phyloP scores from a whole-genome alignment of 2,113 vertebrate genomes.

The Apeltes quadracus region DNA sequence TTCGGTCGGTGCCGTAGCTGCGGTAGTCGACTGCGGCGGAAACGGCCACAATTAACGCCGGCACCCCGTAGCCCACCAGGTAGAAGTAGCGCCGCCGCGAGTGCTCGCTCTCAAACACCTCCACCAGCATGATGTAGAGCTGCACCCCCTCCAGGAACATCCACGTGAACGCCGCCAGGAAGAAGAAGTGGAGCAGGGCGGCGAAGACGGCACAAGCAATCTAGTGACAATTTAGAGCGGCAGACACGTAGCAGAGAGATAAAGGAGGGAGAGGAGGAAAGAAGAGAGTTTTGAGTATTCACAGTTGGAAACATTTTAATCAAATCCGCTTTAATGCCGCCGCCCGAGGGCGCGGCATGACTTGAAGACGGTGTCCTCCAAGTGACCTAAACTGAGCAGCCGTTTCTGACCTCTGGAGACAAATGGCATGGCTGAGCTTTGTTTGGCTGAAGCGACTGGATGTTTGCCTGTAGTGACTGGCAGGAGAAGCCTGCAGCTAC shows the following conservation, averaged over 20 bases:
- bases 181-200: slow-evolving; percentile 98
- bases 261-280: not conserved
- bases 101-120: slow-evolving; percentile 98
- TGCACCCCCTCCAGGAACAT: slow-evolving; percentile 99
- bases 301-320: slow-evolving; percentile 10
- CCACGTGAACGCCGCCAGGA: slow-evolving; percentile 98
- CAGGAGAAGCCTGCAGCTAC: slow-evolving; percentile 37
- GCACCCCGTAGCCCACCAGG: slow-evolving; percentile 94
- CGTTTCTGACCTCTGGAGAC: slow-evolving; percentile 51
- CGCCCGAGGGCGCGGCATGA: not conserved
- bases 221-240: slow-evolving; percentile 68
- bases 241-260: not conserved
- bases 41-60: slow-evolving; percentile 92
- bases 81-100: slow-evolving; percentile 96
- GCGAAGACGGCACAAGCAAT: slow-evolving; percentile 96
- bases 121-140: slow-evolving; percentile 98
- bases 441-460: slow-evolving; percentile 59
- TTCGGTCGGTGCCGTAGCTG: slow-evolving; percentile 95
- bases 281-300: not conserved
- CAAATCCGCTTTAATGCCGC: slow-evolving; percentile 5
- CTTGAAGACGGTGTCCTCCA: slow-evolving; percentile 4
- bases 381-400: slow-evolving; percentile 18
- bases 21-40: slow-evolving; percentile 95
- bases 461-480: slow-evolving; percentile 63
- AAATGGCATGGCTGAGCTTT: slow-evolving; percentile 62